Evolutionary conservation across 2,113 vertebrate species (phyloP).

Genomic region (Oryzias melastigma): DNA sequence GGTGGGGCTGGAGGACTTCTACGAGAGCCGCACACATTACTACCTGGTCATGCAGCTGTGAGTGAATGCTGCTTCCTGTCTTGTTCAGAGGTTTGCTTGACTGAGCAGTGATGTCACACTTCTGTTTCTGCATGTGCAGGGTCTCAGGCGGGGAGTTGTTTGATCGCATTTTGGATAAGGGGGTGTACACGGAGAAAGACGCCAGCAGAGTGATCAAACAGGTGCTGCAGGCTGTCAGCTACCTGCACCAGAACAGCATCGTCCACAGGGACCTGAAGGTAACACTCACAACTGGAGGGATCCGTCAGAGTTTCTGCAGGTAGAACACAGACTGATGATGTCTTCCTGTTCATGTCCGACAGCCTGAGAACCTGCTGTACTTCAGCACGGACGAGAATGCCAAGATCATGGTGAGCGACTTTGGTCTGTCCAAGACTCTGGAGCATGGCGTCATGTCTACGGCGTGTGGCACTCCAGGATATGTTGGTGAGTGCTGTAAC

Average conservation of each 20-base stretch:
- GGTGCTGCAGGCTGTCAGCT: conserved; percentile 89
- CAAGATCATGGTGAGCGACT: conserved; percentile 97
- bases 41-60: conserved; percentile 98
- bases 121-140: conserved; percentile 63
- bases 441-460: conserved; percentile 93
- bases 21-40: conserved; percentile 91
- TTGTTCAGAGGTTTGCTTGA: too few relatives aligned
- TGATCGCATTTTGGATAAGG: conserved; percentile 89
- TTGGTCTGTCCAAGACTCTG: conserved; percentile 90
- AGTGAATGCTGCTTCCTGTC: conserved; percentile 61
- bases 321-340: too few relatives aligned
- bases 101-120: not conserved
- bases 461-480: conserved; percentile 92
- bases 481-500: conserved; percentile 82
- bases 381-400: conserved; percentile 88
- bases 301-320: too few relatives aligned
- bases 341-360: not conserved
- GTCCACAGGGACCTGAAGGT: conserved; percentile 96
- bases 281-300: conserved; percentile 3
- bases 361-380: conserved; percentile 96
- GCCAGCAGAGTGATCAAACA: conserved; percentile 90
- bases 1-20: conserved; percentile 91
- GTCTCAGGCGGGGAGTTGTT: conserved; percentile 95
- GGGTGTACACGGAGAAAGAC: conserved; percentile 91
- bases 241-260: conserved; percentile 90